A percentile compares a stretch with the other conserved stretches of the same genome.
phyloP scores from a whole-genome alignment of 1,140 invertebrate genomes.

The Amphibalanus amphitrite region DNA sequence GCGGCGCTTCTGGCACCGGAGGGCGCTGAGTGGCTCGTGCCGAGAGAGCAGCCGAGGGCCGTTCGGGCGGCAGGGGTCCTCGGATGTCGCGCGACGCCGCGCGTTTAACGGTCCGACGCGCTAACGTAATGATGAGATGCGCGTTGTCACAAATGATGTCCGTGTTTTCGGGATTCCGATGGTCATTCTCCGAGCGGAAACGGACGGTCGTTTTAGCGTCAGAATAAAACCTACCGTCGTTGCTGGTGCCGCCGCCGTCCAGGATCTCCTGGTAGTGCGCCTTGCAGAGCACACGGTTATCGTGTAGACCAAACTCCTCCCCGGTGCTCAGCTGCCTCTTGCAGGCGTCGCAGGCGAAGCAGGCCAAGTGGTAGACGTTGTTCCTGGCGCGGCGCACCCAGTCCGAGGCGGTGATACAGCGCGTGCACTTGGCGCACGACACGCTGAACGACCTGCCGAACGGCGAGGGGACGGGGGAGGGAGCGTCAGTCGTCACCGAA shows the following conservation, averaged over 20 bases:
- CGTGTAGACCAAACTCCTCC: slow-evolving; percentile 91
- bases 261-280: slow-evolving; percentile 86
- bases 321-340: slow-evolving; percentile 90
- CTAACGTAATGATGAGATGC: no score
- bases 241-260: slow-evolving; percentile 54
- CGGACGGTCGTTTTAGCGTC: no score
- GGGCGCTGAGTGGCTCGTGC: neutral
- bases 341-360: slow-evolving; percentile 95
- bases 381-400: slow-evolving; percentile 90
- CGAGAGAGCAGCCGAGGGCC: neutral
- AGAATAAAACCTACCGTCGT: slow-evolving; percentile 23
- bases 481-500: no score
- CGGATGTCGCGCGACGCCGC: neutral
- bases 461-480: no score
- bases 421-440: slow-evolving; percentile 87
- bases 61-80: neutral
- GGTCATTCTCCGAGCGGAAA: no score
- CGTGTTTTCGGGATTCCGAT: no score
- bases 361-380: slow-evolving; percentile 92
- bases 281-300: slow-evolving; percentile 82
- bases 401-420: slow-evolving; percentile 79
- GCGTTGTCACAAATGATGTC: no score
- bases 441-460: slow-evolving; percentile 76
- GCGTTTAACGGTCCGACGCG: no score
- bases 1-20: no score